A percentile compares a stretch with the other conserved stretches of the same genome.
These are phyloP conservation scores for Amphibalanus amphitrite DNA, from an alignment of 1,140 invertebrate species.

Conservation along the genomic window DNA sequence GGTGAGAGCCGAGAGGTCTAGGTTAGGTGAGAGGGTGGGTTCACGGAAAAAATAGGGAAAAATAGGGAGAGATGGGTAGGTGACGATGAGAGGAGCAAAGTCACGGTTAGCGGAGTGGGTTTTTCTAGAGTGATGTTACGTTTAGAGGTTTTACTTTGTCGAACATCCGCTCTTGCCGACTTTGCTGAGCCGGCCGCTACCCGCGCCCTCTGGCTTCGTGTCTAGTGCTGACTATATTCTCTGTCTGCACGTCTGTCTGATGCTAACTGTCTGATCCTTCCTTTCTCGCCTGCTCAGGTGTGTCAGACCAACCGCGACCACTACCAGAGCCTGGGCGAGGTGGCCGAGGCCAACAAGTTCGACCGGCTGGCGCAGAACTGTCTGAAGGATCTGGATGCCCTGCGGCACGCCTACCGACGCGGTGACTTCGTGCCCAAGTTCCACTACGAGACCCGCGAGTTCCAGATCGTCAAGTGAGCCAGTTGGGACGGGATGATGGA, in stretches of 20 bases:
- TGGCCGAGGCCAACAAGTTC: constrained; percentile 72
- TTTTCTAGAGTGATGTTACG: too few relatives aligned
- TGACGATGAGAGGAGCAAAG: too few relatives aligned
- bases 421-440: constrained; percentile 53
- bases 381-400: constrained; percentile 73
- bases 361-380: constrained; percentile 66
- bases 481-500: too few relatives aligned
- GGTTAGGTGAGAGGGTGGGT: too few relatives aligned
- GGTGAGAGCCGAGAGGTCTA: too few relatives aligned
- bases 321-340: constrained; percentile 81
- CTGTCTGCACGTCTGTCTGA: constrained; percentile 18
- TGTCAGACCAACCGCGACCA: constrained; percentile 72
- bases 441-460: constrained; percentile 79
- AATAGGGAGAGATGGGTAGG: too few relatives aligned
- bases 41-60: too few relatives aligned
- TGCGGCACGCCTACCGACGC: constrained; percentile 48
- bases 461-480: constrained; percentile 74
- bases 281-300: constrained; percentile 35
- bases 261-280: too few relatives aligned
- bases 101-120: too few relatives aligned
- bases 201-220: constrained; percentile 1
- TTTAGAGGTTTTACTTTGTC: too few relatives aligned
- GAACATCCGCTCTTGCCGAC: too few relatives aligned
- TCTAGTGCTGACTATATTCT: constrained; percentile 12
- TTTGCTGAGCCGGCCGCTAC: too few relatives aligned